Conservation (phyloP, 2,113 vertebrate species). For the Rhipidura dahli region DNA sequence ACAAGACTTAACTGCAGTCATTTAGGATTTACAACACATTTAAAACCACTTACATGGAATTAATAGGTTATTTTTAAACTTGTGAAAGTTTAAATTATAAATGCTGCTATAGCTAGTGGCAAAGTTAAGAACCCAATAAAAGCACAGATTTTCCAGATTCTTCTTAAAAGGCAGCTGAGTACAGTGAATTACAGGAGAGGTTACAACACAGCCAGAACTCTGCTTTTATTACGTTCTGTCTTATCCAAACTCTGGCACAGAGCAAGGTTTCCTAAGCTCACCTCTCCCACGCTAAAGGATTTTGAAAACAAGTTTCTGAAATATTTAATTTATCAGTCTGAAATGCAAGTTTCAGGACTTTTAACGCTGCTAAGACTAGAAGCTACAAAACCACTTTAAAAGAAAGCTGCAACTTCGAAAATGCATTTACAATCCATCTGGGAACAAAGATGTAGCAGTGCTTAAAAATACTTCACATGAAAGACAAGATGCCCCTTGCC, state of each 20-base stretch:
- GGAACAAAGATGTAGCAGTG: neutral
- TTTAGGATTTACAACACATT: slow-evolving; percentile 25
- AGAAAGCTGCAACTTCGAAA: neutral
- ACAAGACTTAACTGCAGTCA: slow-evolving; percentile 2
- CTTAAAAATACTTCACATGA: neutral
- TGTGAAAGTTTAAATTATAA: slow-evolving; percentile 35
- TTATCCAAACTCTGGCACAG: neutral
- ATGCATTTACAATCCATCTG: neutral
- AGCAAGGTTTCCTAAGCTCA: slow-evolving; percentile 14
- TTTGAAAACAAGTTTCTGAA: slow-evolving; percentile 17
- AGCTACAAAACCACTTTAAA: neutral
- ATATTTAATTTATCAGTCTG: neutral
- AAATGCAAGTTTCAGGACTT: neutral
- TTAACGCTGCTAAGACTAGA: neutral
- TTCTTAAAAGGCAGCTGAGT: slow-evolving; percentile 13
- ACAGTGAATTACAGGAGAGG: slow-evolving; percentile 20
- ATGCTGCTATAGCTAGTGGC: neutral
- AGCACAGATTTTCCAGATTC: slow-evolving; percentile 3
- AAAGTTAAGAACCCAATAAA: slow-evolving; percentile 23
- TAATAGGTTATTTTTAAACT: slow-evolving; percentile 44
- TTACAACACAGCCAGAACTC: neutral
- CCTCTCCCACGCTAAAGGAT: neutral
- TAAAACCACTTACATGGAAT: slow-evolving; percentile 10
- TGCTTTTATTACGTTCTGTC: neutral
- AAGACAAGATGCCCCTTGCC: neutral